Evolutionary conservation across 2,888 invertebrate species (phyloP), one percentile per base, ranked within the genome.

Genomic region (Cybosia mesomella): DNA sequence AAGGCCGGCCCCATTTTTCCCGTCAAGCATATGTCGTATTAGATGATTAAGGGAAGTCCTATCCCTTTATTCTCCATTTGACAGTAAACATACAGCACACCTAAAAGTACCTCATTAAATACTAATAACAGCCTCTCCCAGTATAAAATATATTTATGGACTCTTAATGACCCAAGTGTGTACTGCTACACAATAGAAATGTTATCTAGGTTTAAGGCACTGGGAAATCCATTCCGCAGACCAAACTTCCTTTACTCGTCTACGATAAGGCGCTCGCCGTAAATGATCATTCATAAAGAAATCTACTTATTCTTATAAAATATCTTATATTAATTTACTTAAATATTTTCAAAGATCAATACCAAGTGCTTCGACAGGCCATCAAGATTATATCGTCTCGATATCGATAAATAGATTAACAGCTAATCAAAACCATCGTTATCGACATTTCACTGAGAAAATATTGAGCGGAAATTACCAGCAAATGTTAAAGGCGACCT

Each of bases 381-480:
- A 57, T 68, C 58, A 61, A 60, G 18, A 61, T 55, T 21, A 2
- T 59, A 39, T 15, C 24, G 10, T 10, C 39, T 39, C 24, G 24
- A 59, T 39, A 66, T 58, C 57, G 67, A 60, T 54, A 43, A 24
- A 68, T 34, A 67, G 76, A 72, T 76, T 66, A 49, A 49, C 18
- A 72, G 63, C 58, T 59, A 70, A 75, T 79, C 66, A 67, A 71
- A 76, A 66, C 39, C 58, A 71, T 70, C 58, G 36, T 3, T 67
- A 61, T 59, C 67, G 32, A 65, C 57, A 58, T 65, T 28, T 68
- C 58, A 43, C 36, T 28, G 68, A 73, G 69, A 62, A 75, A 75
- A 72, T 68, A 10, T 53, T 28, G 24, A 74, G 62, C 75, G 79
- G 79, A 79, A 79, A 79, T 79, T 79, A 75, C 21, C 15, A 62